phyloP scores from a whole-genome alignment of 2,113 vertebrate genomes.

The Pituophis catenifer region DNA sequence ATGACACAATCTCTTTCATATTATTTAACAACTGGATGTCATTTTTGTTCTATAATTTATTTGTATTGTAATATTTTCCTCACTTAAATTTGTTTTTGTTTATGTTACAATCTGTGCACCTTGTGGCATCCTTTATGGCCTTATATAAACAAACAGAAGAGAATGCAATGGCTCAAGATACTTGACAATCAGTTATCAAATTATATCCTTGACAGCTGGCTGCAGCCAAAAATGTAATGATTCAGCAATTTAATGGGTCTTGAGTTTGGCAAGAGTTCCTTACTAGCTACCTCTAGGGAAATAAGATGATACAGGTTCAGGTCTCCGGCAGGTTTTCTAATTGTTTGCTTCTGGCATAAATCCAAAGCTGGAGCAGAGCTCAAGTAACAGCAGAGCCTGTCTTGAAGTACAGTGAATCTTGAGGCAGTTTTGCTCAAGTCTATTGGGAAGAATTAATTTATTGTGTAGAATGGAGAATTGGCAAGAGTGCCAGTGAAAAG shows the following conservation, averaged over 20 bases:
- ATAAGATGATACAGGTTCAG: conserved; percentile 59
- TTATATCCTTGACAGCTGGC: conserved; percentile 61
- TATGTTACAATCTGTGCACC: conserved; percentile 38
- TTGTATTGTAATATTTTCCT: neutral
- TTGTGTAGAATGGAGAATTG: conserved; percentile 7
- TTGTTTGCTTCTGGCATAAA: conserved; percentile 63
- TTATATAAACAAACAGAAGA: conserved; percentile 61
- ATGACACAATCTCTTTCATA: conserved; percentile 39
- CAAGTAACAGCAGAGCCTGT: conserved; percentile 41
- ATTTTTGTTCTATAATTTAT: neutral
- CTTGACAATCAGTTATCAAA: conserved; percentile 55
- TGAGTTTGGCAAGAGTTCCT: conserved; percentile 58
- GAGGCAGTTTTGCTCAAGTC: conserved; percentile 35
- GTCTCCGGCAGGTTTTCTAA: conserved; percentile 57
- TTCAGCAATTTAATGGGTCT: conserved; percentile 68
- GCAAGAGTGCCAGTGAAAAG: conserved; percentile 38
- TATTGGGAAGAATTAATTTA: conserved; percentile 27
- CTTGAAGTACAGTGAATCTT: neutral
- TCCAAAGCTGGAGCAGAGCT: conserved; percentile 42
- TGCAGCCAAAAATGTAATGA: conserved; percentile 60
- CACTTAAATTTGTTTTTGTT: conserved; percentile 41
- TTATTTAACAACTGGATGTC: neutral
- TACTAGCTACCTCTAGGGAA: conserved; percentile 55
- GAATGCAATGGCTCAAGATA: conserved; percentile 46
- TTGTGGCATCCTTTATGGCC: conserved; percentile 56